phyloP scores from a whole-genome alignment of 1,140 invertebrate genomes.

The Oncopeltus fasciatus region DNA sequence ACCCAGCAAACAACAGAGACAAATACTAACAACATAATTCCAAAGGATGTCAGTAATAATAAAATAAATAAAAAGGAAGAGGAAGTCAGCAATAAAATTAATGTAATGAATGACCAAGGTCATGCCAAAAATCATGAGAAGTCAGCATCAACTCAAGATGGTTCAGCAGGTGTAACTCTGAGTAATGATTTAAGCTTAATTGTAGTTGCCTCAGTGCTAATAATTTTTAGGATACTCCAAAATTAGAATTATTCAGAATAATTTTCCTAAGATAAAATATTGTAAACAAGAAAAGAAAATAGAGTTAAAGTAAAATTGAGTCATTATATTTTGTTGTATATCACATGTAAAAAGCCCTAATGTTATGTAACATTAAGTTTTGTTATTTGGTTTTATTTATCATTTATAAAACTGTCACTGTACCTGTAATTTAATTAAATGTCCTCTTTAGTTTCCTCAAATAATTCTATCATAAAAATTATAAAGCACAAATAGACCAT shows the following conservation, averaged over 20 bases:
- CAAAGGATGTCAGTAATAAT: not conserved
- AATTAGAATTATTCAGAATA: too few species aligned
- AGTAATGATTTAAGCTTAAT: not conserved
- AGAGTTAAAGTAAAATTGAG: too few species aligned
- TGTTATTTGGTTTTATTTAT: too few species aligned
- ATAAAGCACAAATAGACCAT: not conserved
- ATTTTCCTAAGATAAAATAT: too few species aligned
- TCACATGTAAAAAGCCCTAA: too few species aligned
- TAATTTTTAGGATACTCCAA: not conserved
- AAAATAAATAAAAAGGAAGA: constrained; percentile 7
- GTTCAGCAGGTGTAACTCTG: not conserved
- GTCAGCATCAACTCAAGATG: not conserved
- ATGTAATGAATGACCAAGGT: constrained; percentile 14
- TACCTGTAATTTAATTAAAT: too few species aligned
- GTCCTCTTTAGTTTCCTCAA: too few species aligned
- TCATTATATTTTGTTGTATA: too few species aligned
- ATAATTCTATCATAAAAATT: too few species aligned
- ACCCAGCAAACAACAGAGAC: constrained; percentile 7
- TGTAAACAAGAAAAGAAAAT: too few species aligned
- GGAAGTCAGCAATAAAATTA: constrained; percentile 1
- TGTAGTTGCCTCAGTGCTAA: not conserved
- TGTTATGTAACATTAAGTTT: too few species aligned
- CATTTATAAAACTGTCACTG: too few species aligned
- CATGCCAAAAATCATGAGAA: not conserved
- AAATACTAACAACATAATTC: not conserved